These are phyloP conservation scores for Istiophorus platypterus DNA, from an alignment of 2,113 vertebrate genomes.

Conservation along the genomic window DNA sequence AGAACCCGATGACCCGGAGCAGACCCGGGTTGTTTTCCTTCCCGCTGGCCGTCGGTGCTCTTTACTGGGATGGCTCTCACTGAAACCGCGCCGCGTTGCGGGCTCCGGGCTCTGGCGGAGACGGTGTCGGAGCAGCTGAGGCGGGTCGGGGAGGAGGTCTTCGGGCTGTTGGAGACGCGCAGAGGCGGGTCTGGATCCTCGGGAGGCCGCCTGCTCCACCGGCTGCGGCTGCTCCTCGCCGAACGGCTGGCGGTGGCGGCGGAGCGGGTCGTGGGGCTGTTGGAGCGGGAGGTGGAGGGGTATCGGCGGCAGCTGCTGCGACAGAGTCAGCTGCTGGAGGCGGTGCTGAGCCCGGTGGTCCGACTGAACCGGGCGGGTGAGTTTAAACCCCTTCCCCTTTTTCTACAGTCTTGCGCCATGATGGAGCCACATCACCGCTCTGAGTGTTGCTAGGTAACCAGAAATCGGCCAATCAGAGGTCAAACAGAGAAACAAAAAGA, in stretches of 20 bases:
- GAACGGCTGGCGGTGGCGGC: slow-evolving; percentile 32
- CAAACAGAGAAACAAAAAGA: neutral
- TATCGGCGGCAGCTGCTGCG: slow-evolving; percentile 29
- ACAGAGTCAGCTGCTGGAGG: slow-evolving; percentile 48
- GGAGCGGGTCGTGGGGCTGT: slow-evolving; percentile 27
- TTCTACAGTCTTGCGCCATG: neutral
- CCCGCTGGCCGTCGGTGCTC: slow-evolving; percentile 1
- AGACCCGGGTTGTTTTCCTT: slow-evolving; percentile 12
- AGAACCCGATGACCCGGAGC: neutral
- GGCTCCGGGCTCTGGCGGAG: slow-evolving; percentile 17
- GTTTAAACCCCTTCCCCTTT: neutral
- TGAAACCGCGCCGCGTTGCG: neutral
- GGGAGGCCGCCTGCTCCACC: neutral
- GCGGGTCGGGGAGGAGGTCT: slow-evolving; percentile 42
- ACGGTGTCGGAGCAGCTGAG: slow-evolving; percentile 47
- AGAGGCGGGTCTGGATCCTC: neutral
- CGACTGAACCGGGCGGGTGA: slow-evolving; percentile 55
- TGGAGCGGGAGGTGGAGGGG: slow-evolving; percentile 52
- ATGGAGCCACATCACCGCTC: slow-evolving; percentile 8
- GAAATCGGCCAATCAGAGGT: neutral
- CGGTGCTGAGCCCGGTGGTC: slow-evolving; percentile 53
- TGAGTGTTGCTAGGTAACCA: slow-evolving; percentile 7
- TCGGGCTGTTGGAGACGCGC: slow-evolving; percentile 30
- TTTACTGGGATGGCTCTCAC: slow-evolving; percentile 23
- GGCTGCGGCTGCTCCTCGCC: slow-evolving; percentile 38